Conservation (phyloP, 2,888 invertebrate genomes). For the Helicoverpa assulta region DNA sequence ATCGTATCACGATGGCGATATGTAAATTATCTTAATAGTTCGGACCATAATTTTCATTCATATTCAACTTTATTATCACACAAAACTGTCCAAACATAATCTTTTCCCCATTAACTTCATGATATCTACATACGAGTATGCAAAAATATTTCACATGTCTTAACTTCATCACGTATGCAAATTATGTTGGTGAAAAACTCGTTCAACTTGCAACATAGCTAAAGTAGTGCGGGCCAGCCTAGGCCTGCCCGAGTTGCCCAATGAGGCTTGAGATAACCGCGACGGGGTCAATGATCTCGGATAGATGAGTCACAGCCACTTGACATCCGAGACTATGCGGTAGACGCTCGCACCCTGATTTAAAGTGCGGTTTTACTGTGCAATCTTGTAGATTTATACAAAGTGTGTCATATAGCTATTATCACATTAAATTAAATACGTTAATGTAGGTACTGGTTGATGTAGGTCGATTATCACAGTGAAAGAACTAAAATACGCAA, state of each 20-base stretch:
- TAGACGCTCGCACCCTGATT: constrained; percentile 55
- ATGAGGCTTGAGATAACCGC: constrained; percentile 60
- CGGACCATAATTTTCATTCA: constrained; percentile 15
- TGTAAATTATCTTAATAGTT: constrained; percentile 13
- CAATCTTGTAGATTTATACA: not conserved
- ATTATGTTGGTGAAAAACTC: constrained; percentile 45
- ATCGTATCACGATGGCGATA: not conserved
- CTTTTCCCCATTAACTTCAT: constrained; percentile 24
- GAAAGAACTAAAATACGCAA: too few species aligned
- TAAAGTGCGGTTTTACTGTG: constrained; percentile 52
- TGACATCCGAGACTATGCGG: constrained; percentile 66
- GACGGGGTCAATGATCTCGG: constrained; percentile 70
- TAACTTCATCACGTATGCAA: constrained; percentile 53
- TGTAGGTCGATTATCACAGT: too few species aligned
- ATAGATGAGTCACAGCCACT: constrained; percentile 74
- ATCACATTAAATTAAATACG: too few species aligned
- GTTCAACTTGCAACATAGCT: constrained; percentile 48
- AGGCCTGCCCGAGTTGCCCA: constrained; percentile 49
- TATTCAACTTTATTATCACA: not conserved
- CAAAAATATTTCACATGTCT: constrained; percentile 47
- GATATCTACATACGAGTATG: constrained; percentile 38
- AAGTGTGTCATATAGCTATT: not conserved
- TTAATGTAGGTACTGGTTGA: too few species aligned
- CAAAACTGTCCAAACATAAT: constrained; percentile 24
- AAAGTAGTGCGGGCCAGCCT: constrained; percentile 50